Percentiles rank a stretch among this genome's conserved stretches.
phyloP scores from a whole-genome alignment of 1,140 invertebrate genomes.

The Sesamia nonagrioides region DNA sequence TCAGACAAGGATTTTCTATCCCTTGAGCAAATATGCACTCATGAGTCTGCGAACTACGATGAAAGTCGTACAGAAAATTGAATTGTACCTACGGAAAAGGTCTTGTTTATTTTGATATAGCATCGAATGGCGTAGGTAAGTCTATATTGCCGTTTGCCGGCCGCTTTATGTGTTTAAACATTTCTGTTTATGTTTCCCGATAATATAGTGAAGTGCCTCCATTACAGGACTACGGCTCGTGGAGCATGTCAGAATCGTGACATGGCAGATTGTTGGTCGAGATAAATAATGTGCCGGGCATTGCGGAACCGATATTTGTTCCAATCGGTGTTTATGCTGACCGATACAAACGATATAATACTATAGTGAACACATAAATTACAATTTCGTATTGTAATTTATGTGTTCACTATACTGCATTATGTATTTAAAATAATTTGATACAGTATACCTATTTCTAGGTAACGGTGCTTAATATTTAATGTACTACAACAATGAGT shows the following conservation, averaged over 20 bases:
- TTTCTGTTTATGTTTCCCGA: conserved; percentile 45
- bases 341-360: not conserved
- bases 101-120: conserved; percentile 63
- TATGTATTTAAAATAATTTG: not conserved
- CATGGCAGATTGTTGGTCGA: conserved; percentile 20
- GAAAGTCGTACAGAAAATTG: conserved; percentile 66
- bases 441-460: not conserved
- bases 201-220: conserved; percentile 46
- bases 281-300: conserved; percentile 21
- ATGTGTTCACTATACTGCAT: not conserved
- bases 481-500: not conserved
- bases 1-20: conserved; percentile 75
- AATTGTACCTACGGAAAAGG: conserved; percentile 64
- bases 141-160: conserved; percentile 31
- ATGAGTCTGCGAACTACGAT: conserved; percentile 66
- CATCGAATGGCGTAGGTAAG: conserved; percentile 44
- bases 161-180: conserved; percentile 43
- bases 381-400: not conserved
- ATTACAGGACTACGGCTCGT: conserved; percentile 23
- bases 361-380: too few relatives aligned
- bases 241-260: conserved; percentile 26
- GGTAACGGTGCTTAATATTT: not conserved
- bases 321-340: conserved; percentile 18
- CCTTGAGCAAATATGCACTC: conserved; percentile 71
- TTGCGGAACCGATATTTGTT: conserved; percentile 35